These are phyloP conservation scores for Cygnus atratus DNA, from an alignment of 2,113 vertebrate species.

Conservation along the genomic window DNA sequence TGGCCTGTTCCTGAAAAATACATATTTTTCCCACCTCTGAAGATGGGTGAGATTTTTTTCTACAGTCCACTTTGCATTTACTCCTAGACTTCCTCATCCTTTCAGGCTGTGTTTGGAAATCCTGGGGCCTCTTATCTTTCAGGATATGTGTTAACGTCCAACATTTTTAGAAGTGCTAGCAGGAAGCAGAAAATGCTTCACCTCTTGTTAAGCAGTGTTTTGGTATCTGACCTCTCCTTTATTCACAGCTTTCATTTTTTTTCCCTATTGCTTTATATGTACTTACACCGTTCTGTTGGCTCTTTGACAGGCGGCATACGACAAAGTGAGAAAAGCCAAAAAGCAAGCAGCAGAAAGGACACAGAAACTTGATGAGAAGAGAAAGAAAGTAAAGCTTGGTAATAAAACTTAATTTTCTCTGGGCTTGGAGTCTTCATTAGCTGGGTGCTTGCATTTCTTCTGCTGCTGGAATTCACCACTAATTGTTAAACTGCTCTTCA, in stretches of 20 bases:
- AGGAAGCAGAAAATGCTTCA: background rate
- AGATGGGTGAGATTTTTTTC: background rate
- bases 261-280: background rate
- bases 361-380: constrained; percentile 87
- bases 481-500: background rate
- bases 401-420: background rate
- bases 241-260: background rate
- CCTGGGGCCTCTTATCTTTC: background rate
- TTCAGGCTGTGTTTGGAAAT: background rate
- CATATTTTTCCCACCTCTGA: background rate
- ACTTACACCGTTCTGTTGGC: background rate
- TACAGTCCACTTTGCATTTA: background rate
- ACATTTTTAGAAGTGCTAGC: background rate
- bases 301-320: constrained; percentile 88
- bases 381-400: constrained; percentile 98
- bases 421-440: background rate
- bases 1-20: background rate
- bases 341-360: constrained; percentile 91
- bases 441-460: background rate
- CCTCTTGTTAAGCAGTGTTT: background rate
- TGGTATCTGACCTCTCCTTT: rapidly evolving
- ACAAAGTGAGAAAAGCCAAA: constrained; percentile 88
- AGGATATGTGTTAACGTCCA: background rate
- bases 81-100: background rate
- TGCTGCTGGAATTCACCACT: rapidly evolving